Percentiles rank a stretch among this genome's conserved stretches.
phyloP scores from a whole-genome alignment of 2,888 invertebrate species.

The Pyrochroa serraticornis region DNA sequence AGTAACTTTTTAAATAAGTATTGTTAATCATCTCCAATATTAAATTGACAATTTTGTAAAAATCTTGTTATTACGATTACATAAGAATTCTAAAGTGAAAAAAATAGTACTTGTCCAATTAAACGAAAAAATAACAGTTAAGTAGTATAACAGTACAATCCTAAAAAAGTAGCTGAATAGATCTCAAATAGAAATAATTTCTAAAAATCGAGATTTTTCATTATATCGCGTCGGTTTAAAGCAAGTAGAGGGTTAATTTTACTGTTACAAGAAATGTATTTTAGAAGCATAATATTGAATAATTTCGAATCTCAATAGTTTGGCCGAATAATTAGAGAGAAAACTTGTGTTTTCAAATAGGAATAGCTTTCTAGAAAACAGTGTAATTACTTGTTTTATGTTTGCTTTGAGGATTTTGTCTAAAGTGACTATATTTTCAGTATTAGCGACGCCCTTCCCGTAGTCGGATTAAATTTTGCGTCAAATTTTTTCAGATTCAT shows the following conservation, averaged over 20 bases:
- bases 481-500: conserved; percentile 6
- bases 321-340: conserved; percentile 16
- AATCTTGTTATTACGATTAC: no score
- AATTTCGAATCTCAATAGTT: conserved; percentile 19
- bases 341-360: background rate
- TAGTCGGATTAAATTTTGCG: conserved; percentile 10
- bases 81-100: no score
- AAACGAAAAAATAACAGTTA: no score
- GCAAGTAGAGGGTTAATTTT: background rate
- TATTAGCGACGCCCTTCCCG: background rate
- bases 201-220: no score
- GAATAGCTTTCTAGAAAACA: background rate
- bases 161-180: no score
- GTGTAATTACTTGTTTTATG: conserved; percentile 13
- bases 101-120: no score
- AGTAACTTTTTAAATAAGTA: no score
- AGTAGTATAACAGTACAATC: no score
- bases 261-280: conserved; percentile 18
- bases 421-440: background rate
- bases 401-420: conserved; percentile 11
- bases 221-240: background rate
- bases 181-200: no score
- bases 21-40: no score
- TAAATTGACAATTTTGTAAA: no score
- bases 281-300: conserved; percentile 41